These are phyloP conservation scores for Pseudorhombus dupliciocellatus DNA, from an alignment of 2,113 vertebrate species.

Conservation along the genomic window DNA sequence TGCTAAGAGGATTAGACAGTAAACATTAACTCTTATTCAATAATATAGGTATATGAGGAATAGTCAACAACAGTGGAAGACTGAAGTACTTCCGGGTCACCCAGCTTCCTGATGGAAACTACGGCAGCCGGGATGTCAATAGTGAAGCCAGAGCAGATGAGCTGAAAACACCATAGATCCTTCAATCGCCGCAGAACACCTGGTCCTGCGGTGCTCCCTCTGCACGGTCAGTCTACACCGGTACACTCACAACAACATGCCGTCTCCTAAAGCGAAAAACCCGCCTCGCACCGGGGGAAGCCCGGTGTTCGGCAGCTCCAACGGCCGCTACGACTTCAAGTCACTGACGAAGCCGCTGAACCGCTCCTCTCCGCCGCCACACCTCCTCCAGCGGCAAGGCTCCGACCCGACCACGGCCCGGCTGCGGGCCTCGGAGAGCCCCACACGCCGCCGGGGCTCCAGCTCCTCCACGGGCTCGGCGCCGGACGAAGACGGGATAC, in stretches of 20 bases:
- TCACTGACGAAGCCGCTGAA: conserved; percentile 78
- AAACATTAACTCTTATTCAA: too few relatives aligned
- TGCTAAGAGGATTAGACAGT: too few relatives aligned
- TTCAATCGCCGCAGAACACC: not conserved
- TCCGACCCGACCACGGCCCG: conserved; percentile 81
- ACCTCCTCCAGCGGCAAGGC: conserved; percentile 77
- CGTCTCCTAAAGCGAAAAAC: conserved; percentile 81
- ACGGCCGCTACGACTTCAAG: conserved; percentile 87
- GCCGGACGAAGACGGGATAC: conserved; percentile 91
- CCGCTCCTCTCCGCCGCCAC: conserved; percentile 71
- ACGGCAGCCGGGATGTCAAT: conserved; percentile 54
- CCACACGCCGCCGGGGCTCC: conserved; percentile 86
- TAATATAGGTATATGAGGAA: not conserved
- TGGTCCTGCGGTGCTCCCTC: conserved; percentile 3
- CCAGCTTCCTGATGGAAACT: not conserved
- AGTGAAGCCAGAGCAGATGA: conserved; percentile 50
- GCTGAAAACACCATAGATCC: conserved; percentile 17
- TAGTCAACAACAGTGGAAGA: not conserved
- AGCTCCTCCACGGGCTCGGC: conserved; percentile 78
- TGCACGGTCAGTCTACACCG: not conserved
- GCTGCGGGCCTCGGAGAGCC: conserved; percentile 87
- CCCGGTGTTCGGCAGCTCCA: conserved; percentile 66
- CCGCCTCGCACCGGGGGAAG: conserved; percentile 71
- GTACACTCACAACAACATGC: conserved; percentile 62
- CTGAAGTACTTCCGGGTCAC: not conserved